Evolutionary conservation across 2,797 vertebrate genomes (phyloP).

Genomic region (Artibeus lituratus): DNA sequence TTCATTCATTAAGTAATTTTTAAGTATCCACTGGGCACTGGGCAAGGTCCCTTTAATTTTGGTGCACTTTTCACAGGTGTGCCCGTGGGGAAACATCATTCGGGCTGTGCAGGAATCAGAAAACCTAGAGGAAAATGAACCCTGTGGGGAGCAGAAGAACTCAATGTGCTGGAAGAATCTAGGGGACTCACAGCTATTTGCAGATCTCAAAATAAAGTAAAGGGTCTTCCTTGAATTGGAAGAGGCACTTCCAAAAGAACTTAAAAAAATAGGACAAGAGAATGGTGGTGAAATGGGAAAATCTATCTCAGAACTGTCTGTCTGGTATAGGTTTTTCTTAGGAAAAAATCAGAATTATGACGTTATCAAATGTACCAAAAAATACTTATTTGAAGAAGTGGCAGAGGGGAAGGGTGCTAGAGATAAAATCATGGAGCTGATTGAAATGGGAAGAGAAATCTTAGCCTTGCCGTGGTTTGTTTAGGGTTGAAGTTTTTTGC

Average conservation of each 20-base stretch:
- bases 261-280: neutral
- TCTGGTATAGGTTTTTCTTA: neutral
- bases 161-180: too few species aligned
- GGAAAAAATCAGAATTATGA: slow-evolving; percentile 22
- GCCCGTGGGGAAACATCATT: too few species aligned
- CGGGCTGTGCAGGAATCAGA: too few species aligned
- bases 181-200: slow-evolving; percentile 39
- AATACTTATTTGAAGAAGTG: neutral
- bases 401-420: neutral
- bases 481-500: neutral
- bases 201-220: slow-evolving; percentile 58
- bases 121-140: too few species aligned
- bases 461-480: neutral
- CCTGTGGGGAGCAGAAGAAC: too few species aligned
- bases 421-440: neutral
- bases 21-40: too few species aligned
- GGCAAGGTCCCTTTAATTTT: too few species aligned
- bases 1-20: too few species aligned
- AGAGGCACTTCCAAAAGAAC: slow-evolving; percentile 46
- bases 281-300: neutral
- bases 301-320: slow-evolving; percentile 24
- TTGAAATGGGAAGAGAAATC: neutral
- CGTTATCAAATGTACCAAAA: neutral
- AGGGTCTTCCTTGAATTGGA: slow-evolving; percentile 40
- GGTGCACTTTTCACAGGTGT: too few species aligned